These are phyloP conservation scores for Heterodera schachtii DNA, from an alignment of 1,140 invertebrate species.

Conservation along the genomic window DNA sequence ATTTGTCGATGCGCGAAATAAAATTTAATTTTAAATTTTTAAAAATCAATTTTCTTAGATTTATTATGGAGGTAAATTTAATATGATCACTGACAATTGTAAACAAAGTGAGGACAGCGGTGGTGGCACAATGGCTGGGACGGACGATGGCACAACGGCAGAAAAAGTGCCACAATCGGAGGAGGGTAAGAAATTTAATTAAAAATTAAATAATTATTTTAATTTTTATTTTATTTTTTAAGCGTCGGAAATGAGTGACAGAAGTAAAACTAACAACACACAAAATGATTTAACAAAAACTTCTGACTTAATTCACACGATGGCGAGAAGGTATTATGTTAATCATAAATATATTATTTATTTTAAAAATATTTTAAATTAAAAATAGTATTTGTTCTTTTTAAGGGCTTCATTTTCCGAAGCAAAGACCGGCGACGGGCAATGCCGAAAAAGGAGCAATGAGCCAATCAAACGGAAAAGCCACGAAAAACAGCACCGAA, in stretches of 20 bases:
- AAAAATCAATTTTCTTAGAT: not conserved
- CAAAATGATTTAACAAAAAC: not conserved
- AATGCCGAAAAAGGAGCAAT: constrained; percentile 9
- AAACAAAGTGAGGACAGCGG: not conserved
- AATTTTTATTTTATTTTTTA: not conserved
- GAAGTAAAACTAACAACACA: not conserved
- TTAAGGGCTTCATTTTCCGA: not conserved
- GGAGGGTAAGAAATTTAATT: no score
- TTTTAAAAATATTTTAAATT: not conserved
- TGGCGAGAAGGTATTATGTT: no score
- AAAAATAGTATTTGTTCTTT: no score
- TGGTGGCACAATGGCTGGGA: not conserved
- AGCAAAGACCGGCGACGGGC: not conserved
- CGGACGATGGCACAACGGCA: not conserved
- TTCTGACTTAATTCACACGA: not conserved
- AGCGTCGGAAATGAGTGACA: not conserved
- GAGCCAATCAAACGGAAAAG: constrained; percentile 18
- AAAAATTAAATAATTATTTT: no score
- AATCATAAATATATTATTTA: not conserved
- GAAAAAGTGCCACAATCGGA: not conserved
- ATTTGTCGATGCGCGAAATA: not conserved
- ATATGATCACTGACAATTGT: not conserved
- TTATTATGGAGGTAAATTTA: no score
- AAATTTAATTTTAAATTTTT: not conserved
- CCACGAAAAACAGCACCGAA: constrained; percentile 24